phyloP scores from a whole-genome alignment of 2,113 vertebrate genomes.

The Empidonax alnorum region DNA sequence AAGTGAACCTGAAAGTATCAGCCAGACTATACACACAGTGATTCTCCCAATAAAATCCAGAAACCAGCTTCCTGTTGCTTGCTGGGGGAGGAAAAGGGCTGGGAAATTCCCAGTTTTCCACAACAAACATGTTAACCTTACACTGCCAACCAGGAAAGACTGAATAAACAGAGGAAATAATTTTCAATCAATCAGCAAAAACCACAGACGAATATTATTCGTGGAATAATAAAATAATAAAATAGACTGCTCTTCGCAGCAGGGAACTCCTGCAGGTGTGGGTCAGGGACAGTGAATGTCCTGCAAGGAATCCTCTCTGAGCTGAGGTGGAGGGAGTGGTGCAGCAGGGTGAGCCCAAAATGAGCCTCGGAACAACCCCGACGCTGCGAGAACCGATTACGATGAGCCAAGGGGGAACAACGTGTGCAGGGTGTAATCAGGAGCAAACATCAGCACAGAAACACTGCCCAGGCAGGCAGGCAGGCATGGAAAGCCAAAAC shows the following conservation, averaged over 20 bases:
- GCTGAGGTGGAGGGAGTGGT: background rate
- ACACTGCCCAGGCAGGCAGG: background rate
- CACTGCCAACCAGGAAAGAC: background rate
- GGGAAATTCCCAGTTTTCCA: background rate
- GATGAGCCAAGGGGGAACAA: background rate
- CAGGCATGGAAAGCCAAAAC: background rate
- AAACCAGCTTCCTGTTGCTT: background rate
- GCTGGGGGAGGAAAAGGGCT: background rate
- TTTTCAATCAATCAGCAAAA: background rate
- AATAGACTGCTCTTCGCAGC: background rate
- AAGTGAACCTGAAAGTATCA: background rate
- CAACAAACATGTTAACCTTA: background rate
- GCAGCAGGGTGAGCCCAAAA: background rate
- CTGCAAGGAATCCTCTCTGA: background rate
- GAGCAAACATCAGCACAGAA: background rate
- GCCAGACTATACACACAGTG: background rate
- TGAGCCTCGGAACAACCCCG: background rate
- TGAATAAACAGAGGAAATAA: background rate
- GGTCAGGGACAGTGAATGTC: background rate
- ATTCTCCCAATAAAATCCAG: background rate
- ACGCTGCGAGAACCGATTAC: constrained; percentile 15
- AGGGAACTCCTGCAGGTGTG: background rate
- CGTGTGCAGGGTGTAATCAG: background rate
- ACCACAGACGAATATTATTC: background rate
- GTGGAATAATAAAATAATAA: background rate